A percentile compares a stretch with the other conserved stretches of the same genome.
Conservation (phyloP, 1,140 invertebrate genomes). For the Spodoptera litura region DNA sequence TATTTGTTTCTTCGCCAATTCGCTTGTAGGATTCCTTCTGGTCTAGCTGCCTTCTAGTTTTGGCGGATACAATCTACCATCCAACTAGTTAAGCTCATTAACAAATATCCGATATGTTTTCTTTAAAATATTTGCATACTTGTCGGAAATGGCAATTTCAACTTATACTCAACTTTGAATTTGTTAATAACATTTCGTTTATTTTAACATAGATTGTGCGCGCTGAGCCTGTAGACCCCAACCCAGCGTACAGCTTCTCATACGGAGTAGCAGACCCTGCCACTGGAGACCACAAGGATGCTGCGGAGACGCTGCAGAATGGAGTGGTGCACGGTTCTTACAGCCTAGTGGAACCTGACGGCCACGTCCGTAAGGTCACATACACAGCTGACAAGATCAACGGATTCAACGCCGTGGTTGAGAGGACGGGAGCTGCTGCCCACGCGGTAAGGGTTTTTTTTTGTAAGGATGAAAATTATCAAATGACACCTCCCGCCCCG, state of each 20-base stretch:
- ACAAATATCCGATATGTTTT: no score
- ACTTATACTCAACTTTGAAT: background rate
- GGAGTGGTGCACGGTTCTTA: slow-evolving; percentile 89
- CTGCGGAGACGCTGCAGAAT: slow-evolving; percentile 87
- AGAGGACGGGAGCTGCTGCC: slow-evolving; percentile 84
- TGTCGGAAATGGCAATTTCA: no score
- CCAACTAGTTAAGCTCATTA: no score
- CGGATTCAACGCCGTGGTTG: slow-evolving; percentile 86
- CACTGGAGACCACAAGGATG: slow-evolving; percentile 90
- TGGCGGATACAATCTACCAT: no score
- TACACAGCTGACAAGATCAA: slow-evolving; percentile 86
- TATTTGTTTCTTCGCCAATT: background rate
- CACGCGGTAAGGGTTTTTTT: slow-evolving; percentile 69
- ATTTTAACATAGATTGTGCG: slow-evolving; percentile 62
- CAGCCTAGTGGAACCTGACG: slow-evolving; percentile 89
- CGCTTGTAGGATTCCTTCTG: no score
- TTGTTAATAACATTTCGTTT: no score
- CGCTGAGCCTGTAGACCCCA: slow-evolving; percentile 88
- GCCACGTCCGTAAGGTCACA: slow-evolving; percentile 87
- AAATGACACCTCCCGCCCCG: no score
- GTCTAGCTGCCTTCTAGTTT: no score
- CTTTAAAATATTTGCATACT: no score
- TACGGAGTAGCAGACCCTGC: slow-evolving; percentile 90
- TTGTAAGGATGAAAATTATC: background rate
- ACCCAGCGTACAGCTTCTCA: slow-evolving; percentile 90